Evolutionary conservation across 2,888 invertebrate genomes (phyloP).

Genomic region (Creontiades dilutus): DNA sequence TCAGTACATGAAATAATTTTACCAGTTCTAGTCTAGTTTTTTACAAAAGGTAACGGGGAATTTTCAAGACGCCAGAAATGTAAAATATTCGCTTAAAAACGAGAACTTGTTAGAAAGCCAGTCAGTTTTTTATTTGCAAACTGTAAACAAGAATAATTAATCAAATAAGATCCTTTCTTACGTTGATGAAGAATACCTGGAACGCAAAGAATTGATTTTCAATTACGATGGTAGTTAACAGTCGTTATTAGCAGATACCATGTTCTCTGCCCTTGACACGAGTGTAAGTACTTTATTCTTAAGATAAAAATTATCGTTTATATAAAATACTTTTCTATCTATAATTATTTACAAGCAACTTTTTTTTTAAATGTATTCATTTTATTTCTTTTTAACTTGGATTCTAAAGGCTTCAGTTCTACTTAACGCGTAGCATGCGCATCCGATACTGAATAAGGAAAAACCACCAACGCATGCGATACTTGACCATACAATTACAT

Average conservation of each 20-base stretch:
- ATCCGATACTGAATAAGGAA: background rate
- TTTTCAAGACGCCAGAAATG: no score
- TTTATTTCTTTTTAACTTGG: background rate
- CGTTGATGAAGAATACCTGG: no score
- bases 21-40: background rate
- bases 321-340: conserved; percentile 36
- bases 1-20: background rate
- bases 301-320: background rate
- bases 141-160: no score
- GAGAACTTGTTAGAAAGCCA: no score
- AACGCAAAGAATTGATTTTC: no score
- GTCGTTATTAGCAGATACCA: no score
- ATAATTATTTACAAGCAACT: conserved; percentile 7
- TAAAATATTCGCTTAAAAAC: no score
- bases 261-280: no score
- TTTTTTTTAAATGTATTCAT: background rate
- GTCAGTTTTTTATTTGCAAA: no score
- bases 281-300: background rate
- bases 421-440: conserved; percentile 7
- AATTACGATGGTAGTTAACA: no score
- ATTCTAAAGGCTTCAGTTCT: conserved; percentile 27
- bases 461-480: background rate
- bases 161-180: no score
- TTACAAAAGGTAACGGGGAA: no score
- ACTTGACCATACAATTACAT: background rate